Evolutionary conservation across 2,888 invertebrate genomes (phyloP).

Genomic region (Eubasilissa splendida): DNA sequence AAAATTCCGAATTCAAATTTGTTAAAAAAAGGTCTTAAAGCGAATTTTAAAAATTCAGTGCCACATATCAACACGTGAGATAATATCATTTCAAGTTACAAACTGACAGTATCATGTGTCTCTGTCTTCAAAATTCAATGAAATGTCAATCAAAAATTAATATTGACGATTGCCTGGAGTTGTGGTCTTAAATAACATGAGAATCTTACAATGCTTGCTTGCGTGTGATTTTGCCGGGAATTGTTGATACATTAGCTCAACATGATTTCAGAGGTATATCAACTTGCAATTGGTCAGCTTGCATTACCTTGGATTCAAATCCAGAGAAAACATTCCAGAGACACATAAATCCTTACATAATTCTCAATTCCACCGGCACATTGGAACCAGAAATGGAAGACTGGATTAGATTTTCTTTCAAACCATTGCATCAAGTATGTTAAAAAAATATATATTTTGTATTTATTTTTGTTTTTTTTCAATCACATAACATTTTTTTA

Average conservation of each 20-base stretch:
- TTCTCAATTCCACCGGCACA: not conserved
- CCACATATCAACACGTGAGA: too few species aligned
- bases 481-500: not conserved
- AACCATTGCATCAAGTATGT: constrained; percentile 16
- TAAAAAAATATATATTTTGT: not conserved
- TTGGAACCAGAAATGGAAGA: constrained; percentile 18
- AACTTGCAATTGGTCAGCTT: constrained; percentile 21
- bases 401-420: constrained; percentile 30
- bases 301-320: constrained; percentile 7
- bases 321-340: not conserved
- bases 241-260: not conserved
- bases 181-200: too few species aligned
- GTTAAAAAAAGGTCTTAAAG: too few species aligned
- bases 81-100: too few species aligned
- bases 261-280: constrained; percentile 18
- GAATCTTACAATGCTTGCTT: not conserved
- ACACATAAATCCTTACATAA: not conserved
- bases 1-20: too few species aligned
- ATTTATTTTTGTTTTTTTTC: too few species aligned
- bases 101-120: too few species aligned
- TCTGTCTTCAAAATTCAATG: too few species aligned
- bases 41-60: too few species aligned
- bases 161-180: too few species aligned
- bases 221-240: not conserved
- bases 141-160: too few species aligned